Conservation (phyloP, 2,113 vertebrate genomes). For the Amazona vittata region DNA sequence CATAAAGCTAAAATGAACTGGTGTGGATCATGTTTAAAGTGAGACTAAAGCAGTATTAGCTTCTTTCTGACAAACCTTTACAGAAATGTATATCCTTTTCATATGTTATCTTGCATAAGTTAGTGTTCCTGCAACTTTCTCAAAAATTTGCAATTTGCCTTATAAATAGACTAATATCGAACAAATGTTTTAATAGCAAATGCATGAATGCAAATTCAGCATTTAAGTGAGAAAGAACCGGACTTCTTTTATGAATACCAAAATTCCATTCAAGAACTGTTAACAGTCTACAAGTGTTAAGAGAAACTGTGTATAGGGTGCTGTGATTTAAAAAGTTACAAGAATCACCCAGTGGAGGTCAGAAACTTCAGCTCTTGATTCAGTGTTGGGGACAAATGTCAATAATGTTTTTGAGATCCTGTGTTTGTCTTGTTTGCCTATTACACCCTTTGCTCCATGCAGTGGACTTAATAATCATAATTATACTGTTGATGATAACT, state of each 20-base stretch:
- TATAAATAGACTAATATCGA: neutral
- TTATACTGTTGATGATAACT: conserved; percentile 23
- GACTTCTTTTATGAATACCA: neutral
- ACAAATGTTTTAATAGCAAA: neutral
- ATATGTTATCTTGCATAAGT: neutral
- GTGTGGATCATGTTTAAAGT: neutral
- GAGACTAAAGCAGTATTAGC: neutral
- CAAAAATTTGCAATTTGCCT: neutral
- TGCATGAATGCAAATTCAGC: neutral
- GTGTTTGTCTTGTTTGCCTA: neutral
- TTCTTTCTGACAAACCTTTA: neutral
- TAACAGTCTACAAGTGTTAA: neutral
- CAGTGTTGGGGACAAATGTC: neutral
- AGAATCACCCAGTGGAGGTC: neutral
- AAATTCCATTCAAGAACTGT: neutral
- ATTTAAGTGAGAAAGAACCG: neutral
- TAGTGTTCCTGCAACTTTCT: neutral
- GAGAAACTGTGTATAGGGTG: neutral
- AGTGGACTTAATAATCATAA: conserved; percentile 1
- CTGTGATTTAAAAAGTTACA: neutral
- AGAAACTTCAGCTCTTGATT: neutral
- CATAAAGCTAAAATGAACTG: neutral
- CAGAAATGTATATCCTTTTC: neutral
- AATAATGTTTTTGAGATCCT: neutral
- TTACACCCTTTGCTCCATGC: neutral